Evolutionary conservation across 2,888 invertebrate genomes (phyloP).

Genomic region (Baccha elongata): DNA sequence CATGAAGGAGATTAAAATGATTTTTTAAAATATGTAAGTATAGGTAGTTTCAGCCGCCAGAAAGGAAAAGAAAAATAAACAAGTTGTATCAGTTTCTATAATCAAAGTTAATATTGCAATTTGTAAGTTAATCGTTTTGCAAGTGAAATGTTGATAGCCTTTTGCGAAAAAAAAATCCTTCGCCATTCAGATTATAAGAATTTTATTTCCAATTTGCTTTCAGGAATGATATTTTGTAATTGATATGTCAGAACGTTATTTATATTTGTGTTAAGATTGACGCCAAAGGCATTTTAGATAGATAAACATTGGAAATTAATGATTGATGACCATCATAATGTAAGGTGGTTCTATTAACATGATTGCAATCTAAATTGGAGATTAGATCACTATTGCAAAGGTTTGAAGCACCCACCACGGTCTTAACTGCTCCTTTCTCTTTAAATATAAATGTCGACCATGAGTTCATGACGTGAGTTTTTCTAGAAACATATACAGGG

Average conservation of each 20-base stretch:
- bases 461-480: no score
- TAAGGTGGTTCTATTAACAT: neutral
- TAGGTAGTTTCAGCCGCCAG: no score
- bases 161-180: neutral
- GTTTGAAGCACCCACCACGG: no score
- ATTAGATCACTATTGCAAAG: no score
- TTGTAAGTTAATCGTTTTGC: neutral
- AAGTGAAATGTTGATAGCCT: conserved; percentile 3
- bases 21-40: no score
- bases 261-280: neutral
- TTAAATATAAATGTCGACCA: no score
- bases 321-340: neutral
- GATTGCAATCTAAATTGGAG: neutral
- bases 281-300: conserved; percentile 1
- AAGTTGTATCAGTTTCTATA: neutral
- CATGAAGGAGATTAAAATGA: neutral
- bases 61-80: neutral
- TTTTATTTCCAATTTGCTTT: neutral
- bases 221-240: neutral
- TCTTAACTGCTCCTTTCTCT: no score
- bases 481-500: no score
- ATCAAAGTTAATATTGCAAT: neutral
- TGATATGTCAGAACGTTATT: conserved; percentile 2
- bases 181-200: neutral
- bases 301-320: neutral